Conservation (phyloP, 1,140 invertebrate species). For the Hyles vespertilio region DNA sequence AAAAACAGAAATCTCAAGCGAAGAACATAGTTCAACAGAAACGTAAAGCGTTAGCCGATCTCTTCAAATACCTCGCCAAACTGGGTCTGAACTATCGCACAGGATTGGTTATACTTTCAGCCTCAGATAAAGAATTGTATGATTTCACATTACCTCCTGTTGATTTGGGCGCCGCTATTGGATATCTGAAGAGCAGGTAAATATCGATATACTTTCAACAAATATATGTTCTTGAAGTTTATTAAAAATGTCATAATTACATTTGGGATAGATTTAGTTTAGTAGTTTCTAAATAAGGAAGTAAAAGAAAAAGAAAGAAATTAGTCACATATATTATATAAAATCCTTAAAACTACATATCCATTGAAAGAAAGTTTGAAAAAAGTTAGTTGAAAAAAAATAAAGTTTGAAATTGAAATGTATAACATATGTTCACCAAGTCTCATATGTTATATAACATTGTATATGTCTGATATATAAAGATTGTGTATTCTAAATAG, state of each 20-base stretch:
- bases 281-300: too few relatives aligned
- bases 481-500: too few relatives aligned
- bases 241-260: not conserved
- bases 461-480: too few relatives aligned
- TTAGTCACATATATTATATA: too few relatives aligned
- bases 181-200: constrained; percentile 70
- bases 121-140: constrained; percentile 50
- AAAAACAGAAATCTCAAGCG: constrained; percentile 87
- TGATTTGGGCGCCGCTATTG: constrained; percentile 75
- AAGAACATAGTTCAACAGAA: constrained; percentile 90
- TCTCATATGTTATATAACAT: too few relatives aligned
- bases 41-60: constrained; percentile 86
- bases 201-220: not conserved
- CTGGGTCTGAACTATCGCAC: constrained; percentile 88
- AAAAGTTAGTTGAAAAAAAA: too few relatives aligned
- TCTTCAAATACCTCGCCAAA: constrained; percentile 85
- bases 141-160: constrained; percentile 78
- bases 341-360: too few relatives aligned
- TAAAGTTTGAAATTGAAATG: too few relatives aligned
- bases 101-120: constrained; percentile 78
- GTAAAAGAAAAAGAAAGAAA: too few relatives aligned
- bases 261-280: not conserved
- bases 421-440: too few relatives aligned
- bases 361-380: too few relatives aligned
- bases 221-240: not conserved